Conservation (phyloP, 2,797 vertebrate species). For the Malacoctenus gilli region DNA sequence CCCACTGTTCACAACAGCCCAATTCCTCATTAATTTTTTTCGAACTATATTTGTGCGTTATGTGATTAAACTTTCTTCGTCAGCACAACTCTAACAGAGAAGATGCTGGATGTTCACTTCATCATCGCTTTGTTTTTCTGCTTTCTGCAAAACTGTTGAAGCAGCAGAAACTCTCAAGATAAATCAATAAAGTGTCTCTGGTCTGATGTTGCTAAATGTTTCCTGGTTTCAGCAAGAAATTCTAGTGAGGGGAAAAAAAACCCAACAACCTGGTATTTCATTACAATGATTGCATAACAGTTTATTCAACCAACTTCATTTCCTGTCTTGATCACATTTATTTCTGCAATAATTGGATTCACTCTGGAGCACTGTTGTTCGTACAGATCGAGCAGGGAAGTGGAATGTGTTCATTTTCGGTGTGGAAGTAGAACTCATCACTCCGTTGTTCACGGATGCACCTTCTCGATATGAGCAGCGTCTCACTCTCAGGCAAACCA, state of each 20-base stretch:
- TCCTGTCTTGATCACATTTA: constrained; percentile 2
- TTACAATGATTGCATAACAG: constrained; percentile 2
- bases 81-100: too few relatives aligned
- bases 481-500: background rate
- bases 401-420: constrained; percentile 10
- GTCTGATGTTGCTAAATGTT: constrained; percentile 12
- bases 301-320: background rate
- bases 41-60: too few relatives aligned
- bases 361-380: constrained; percentile 31
- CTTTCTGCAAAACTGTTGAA: background rate
- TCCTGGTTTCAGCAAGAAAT: too few relatives aligned
- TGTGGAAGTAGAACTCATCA: constrained; percentile 12
- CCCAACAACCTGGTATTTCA: constrained; percentile 19
- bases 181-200: constrained; percentile 12
- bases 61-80: too few relatives aligned
- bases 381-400: constrained; percentile 12
- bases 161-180: constrained; percentile 8
- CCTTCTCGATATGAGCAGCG: constrained; percentile 8
- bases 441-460: constrained; percentile 26
- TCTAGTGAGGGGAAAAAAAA: too few relatives aligned
- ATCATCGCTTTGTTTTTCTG: background rate
- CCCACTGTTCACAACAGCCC: too few relatives aligned
- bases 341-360: constrained; percentile 23
- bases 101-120: background rate
- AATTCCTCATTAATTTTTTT: background rate